Percentiles rank a stretch among this genome's conserved stretches.
phyloP scores from a whole-genome alignment of 2,888 invertebrate species.

The Drosophila meridiana region DNA sequence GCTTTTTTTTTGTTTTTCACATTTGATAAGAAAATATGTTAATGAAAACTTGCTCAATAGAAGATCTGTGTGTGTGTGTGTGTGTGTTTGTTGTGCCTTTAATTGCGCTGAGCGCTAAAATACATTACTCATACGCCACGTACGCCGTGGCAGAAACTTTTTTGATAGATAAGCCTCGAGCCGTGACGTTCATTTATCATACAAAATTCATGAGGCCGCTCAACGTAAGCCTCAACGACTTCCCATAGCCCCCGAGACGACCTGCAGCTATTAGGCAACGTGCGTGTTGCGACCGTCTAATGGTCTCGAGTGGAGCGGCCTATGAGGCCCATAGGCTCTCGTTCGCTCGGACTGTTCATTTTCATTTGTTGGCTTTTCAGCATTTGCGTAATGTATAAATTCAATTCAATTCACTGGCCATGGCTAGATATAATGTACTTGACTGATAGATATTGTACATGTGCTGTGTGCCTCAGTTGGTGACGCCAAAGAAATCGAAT shows the following conservation, averaged over 20 bases:
- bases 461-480: background rate
- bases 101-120: constrained; percentile 51
- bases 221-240: constrained; percentile 33
- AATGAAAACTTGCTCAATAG: constrained; percentile 37
- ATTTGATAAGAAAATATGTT: constrained; percentile 62
- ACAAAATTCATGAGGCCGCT: constrained; percentile 72
- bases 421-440: background rate
- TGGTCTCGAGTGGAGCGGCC: constrained; percentile 24
- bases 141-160: constrained; percentile 51
- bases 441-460: background rate
- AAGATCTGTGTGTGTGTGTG: constrained; percentile 20
- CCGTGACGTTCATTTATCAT: constrained; percentile 75
- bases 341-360: constrained; percentile 52
- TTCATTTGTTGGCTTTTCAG: constrained; percentile 50
- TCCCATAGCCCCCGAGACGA: background rate
- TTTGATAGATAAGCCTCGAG: constrained; percentile 69
- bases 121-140: constrained; percentile 73
- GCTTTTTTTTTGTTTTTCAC: constrained; percentile 25
- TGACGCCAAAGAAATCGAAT: background rate
- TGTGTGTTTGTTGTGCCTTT: constrained; percentile 31
- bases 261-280: constrained; percentile 42
- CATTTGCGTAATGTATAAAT: constrained; percentile 65
- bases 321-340: constrained; percentile 3
- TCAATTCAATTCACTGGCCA: constrained; percentile 67
- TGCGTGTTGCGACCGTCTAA: constrained; percentile 53